Percentiles rank a stretch among this genome's conserved stretches.
Conservation (phyloP, 64 coral and sea anemone species). For the Astreopora myriophthalma region DNA sequence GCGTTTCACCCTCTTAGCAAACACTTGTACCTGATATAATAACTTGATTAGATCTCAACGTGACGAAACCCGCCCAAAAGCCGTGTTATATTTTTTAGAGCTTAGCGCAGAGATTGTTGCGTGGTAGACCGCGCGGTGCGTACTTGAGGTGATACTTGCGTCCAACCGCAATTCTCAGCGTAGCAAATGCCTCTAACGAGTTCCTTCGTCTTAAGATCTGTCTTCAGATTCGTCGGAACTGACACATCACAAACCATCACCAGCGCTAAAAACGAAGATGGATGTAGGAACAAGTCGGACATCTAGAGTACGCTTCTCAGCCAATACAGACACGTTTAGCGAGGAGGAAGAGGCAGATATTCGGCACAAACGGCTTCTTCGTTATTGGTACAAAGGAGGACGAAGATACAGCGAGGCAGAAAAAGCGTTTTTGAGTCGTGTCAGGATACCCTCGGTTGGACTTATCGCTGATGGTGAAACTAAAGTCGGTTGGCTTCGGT, state of each 20-base stretch:
- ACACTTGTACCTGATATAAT: not conserved
- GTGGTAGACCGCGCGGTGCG: not conserved
- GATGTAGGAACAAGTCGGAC: slow-evolving; percentile 31
- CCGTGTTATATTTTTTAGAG: not conserved
- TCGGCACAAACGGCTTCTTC: slow-evolving; percentile 25
- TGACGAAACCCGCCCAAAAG: not conserved
- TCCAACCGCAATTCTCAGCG: not conserved
- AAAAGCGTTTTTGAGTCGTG: slow-evolving; percentile 86
- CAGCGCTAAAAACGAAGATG: not conserved
- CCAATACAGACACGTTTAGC: slow-evolving; percentile 37
- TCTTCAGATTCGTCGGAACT: not conserved
- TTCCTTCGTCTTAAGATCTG: not conserved
- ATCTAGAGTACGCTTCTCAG: slow-evolving; percentile 57
- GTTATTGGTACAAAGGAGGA: slow-evolving; percentile 75
- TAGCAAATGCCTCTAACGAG: not conserved
- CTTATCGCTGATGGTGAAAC: slow-evolving; percentile 32
- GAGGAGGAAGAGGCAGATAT: slow-evolving; percentile 59
- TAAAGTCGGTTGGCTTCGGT: slow-evolving; percentile 70
- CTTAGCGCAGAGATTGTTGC: not conserved
- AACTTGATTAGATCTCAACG: not conserved
- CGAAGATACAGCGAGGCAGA: slow-evolving; percentile 91
- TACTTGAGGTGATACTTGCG: not conserved
- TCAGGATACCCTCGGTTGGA: slow-evolving; percentile 59
- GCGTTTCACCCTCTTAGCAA: not conserved
- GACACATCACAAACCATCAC: not conserved